Conservation (phyloP, 2,797 vertebrate genomes). For the Protonibea diacanthus region DNA sequence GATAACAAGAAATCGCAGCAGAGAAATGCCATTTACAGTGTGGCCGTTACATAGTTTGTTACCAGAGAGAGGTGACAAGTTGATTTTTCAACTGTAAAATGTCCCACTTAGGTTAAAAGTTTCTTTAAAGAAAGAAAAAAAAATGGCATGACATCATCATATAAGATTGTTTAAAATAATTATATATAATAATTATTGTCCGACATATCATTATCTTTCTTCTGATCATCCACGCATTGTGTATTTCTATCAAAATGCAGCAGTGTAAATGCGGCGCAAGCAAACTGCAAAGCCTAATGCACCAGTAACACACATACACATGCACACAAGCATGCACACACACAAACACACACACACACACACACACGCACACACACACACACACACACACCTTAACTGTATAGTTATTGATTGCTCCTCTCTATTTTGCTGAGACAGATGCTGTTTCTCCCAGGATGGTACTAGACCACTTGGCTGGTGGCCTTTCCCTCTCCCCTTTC, state of each 20-base stretch:
- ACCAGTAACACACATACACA: constrained; percentile 44
- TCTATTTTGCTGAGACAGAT: constrained; percentile 82
- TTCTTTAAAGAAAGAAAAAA: background rate
- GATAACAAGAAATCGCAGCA: background rate
- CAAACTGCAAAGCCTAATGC: constrained; percentile 42
- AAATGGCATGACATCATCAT: background rate
- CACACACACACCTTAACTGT: constrained; percentile 70
- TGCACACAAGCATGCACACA: constrained; percentile 18
- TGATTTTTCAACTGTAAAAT: background rate
- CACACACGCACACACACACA: constrained; percentile 6
- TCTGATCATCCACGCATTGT: background rate
- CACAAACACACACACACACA: constrained; percentile 8
- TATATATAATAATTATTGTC: background rate
- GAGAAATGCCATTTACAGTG: background rate
- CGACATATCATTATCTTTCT: background rate
- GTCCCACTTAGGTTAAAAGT: no score
- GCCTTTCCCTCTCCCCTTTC: constrained; percentile 32
- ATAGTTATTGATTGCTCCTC: constrained; percentile 79
- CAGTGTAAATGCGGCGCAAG: constrained; percentile 54
- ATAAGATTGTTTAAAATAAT: background rate
- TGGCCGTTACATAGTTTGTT: background rate
- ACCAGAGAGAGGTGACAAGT: background rate
- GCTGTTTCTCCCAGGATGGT: constrained; percentile 72
- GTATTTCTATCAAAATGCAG: constrained; percentile 32
- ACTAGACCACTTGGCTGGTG: constrained; percentile 71